Evolutionary conservation across 2,888 invertebrate species (phyloP).

Genomic region (Exocentrus adspersus): DNA sequence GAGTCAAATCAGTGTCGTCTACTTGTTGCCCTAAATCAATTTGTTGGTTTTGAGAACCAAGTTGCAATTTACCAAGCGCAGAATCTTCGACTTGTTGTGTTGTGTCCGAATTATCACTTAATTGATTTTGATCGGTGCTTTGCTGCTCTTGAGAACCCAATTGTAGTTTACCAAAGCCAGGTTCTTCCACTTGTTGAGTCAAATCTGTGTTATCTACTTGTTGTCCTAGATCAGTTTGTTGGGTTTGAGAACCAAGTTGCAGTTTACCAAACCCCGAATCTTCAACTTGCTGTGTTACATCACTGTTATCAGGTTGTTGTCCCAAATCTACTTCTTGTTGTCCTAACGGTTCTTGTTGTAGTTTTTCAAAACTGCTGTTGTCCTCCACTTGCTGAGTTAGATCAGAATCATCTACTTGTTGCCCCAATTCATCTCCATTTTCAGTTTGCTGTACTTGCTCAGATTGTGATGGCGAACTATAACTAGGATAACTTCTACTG

Average conservation of each 20-base stretch:
- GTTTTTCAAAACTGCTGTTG: not conserved
- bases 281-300: constrained; percentile 45
- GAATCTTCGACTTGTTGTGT: constrained; percentile 36
- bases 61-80: constrained; percentile 39
- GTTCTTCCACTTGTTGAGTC: constrained; percentile 31
- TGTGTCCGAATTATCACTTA: constrained; percentile 28
- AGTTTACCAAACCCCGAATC: constrained; percentile 11
- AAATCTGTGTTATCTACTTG: constrained; percentile 36
- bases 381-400: constrained; percentile 36
- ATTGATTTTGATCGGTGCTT: not conserved
- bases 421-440: constrained; percentile 19
- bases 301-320: constrained; percentile 32
- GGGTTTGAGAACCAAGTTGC: constrained; percentile 21
- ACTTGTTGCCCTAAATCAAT: constrained; percentile 27
- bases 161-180: constrained; percentile 18
- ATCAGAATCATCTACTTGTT: constrained; percentile 30
- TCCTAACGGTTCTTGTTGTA: constrained; percentile 22
- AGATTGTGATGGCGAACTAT: not conserved
- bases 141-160: constrained; percentile 26
- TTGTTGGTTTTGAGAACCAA: constrained; percentile 26
- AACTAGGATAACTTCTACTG: not conserved
- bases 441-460: constrained; percentile 20
- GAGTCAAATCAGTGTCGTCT: constrained; percentile 30
- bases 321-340: constrained; percentile 27
- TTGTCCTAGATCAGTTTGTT: constrained; percentile 7